Evolutionary conservation across 2,113 vertebrate species (phyloP).

Genomic region (Prochilodus magdalenae): DNA sequence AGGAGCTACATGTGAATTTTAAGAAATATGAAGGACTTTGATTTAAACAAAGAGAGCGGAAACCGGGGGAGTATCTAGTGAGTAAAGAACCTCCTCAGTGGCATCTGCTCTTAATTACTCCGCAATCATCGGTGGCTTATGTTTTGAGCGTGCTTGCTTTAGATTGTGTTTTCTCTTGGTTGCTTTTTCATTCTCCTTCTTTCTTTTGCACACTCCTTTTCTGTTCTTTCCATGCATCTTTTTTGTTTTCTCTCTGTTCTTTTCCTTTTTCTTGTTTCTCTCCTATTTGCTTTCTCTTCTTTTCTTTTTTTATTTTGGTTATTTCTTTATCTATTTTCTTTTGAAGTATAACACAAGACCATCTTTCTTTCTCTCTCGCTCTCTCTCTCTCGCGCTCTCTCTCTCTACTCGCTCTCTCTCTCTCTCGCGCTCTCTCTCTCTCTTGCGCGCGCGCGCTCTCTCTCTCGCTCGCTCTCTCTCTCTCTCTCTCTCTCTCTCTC

Average conservation of each 20-base stretch:
- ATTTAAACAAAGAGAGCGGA: conserved; percentile 8
- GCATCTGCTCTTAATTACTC: conserved; percentile 60
- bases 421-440: neutral
- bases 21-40: conserved; percentile 8
- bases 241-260: neutral
- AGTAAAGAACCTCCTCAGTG: conserved; percentile 28
- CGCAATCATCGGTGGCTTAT: conserved; percentile 49
- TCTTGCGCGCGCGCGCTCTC: neutral
- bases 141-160: conserved; percentile 44
- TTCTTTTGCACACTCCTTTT: neutral
- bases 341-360: too few species aligned
- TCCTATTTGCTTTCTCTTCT: neutral
- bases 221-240: neutral
- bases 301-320: neutral
- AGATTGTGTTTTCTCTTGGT: neutral
- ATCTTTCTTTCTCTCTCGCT: too few species aligned
- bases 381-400: too few species aligned
- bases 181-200: neutral
- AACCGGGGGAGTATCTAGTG: conserved; percentile 19
- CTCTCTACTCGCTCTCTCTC: neutral
- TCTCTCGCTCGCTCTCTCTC: neutral
- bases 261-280: neutral
- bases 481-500: neutral
- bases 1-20: conserved; percentile 19
- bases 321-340: neutral